These are phyloP conservation scores for Esox masquinongy DNA, from an alignment of 2,797 vertebrate genomes.

Conservation along the genomic window DNA sequence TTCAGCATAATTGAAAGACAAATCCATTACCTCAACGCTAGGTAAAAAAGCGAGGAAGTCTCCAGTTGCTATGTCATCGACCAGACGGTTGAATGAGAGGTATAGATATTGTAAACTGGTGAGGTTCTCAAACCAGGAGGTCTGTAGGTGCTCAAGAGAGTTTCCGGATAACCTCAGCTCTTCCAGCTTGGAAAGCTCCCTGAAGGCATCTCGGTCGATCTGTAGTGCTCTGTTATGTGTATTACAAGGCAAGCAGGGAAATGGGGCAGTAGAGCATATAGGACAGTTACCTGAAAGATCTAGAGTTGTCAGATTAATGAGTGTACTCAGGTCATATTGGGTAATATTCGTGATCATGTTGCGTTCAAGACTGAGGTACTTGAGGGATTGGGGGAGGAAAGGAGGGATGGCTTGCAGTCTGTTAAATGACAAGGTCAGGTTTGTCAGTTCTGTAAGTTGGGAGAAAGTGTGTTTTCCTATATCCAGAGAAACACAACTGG, in stretches of 20 bases:
- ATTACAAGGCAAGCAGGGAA: slow-evolving; percentile 58
- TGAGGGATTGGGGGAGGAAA: slow-evolving; percentile 39
- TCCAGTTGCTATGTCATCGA: slow-evolving; percentile 42
- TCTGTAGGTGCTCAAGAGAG: slow-evolving; percentile 45
- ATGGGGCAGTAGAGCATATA: slow-evolving; percentile 65
- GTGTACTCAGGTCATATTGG: slow-evolving; percentile 49
- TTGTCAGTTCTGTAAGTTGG: slow-evolving; percentile 1
- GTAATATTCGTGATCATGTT: slow-evolving; percentile 54
- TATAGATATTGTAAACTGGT: slow-evolving; percentile 48
- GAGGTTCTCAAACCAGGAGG: slow-evolving; percentile 54
- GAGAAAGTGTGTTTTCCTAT: slow-evolving; percentile 37
- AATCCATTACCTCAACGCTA: slow-evolving; percentile 59
- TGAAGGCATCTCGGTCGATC: slow-evolving; percentile 41
- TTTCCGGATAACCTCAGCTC: slow-evolving; percentile 52
- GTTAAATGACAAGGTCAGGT: slow-evolving; percentile 51
- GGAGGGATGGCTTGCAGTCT: slow-evolving; percentile 47
- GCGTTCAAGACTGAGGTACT: slow-evolving; percentile 39
- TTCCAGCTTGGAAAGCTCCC: slow-evolving; percentile 21
- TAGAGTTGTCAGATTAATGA: slow-evolving; percentile 54
- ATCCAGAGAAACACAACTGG: slow-evolving; percentile 20
- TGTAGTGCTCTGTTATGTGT: slow-evolving; percentile 15
- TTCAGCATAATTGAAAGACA: slow-evolving; percentile 59
- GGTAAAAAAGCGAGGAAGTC: slow-evolving; percentile 55
- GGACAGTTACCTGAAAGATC: slow-evolving; percentile 70
- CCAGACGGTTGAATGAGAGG: slow-evolving; percentile 59